Evolutionary conservation across 2,113 vertebrate species (phyloP), one percentile per base, ranked within the genome.

Genomic region (Bombycilla garrulus): DNA sequence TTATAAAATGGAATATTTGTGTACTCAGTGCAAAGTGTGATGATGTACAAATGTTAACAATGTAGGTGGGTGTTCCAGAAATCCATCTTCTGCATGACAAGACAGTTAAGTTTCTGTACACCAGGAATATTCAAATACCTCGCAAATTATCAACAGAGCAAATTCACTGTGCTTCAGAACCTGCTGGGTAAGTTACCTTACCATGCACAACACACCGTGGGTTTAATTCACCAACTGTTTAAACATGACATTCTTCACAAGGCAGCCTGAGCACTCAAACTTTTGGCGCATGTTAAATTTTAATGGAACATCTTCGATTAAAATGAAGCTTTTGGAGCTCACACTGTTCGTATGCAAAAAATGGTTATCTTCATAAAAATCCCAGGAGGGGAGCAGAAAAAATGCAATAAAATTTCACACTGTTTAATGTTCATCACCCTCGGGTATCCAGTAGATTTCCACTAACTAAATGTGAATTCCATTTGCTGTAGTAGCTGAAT

Each of bases 361-460:
- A 57, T 80, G 81, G 73, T 95, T 93, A 91, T 95, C 18, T 4
- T 95, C 84, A 73, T 94, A 95, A 93, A 95, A 95, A 83, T 96
- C 96, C 96, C 96, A 78, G 85, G 96, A 96, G 93, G 92, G 86
- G 78, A 78, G 62, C 73, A 89, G 95, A 81, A 95, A 38, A 97
- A 97, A 94, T 71, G 93, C 88, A 96, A 94, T 96, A 91, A 95
- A 97, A 96, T 92, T 96, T 95, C 96, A 94, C 94, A 95, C 93
- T 96, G 95, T 91, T 97, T 98, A 96, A 97, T 97, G 96, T 90
- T 97, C 92, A 82, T 96, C 95, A 94, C 97, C 96, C 95, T 94
- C 72, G 91, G 96, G 94, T 96, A 95, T 93, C 95, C 87, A 45
- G 93, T 92, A 96, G 81, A 88, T 97, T 97, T 97, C 92, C 92